Evolutionary conservation across 2,113 vertebrate genomes (phyloP), one percentile per base, ranked within the genome.

Genomic region (Willisornis vidua): DNA sequence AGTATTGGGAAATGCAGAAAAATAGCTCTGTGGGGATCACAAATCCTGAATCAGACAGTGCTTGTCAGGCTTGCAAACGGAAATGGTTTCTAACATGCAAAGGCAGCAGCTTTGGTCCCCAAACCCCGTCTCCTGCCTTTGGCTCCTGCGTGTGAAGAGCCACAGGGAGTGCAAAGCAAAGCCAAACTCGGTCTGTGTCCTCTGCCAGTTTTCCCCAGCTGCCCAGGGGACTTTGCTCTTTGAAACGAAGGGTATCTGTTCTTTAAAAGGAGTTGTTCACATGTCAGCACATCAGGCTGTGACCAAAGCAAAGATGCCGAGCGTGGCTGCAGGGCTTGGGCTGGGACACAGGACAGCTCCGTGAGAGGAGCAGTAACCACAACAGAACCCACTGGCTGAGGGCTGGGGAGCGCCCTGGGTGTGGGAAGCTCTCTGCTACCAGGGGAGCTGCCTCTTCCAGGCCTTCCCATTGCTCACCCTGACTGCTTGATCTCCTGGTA

Each of bases 1-100:
- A 94, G 94, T 95, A 90, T 77, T 85, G 89, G 83, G 83, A 95
- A 95, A 96, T 41, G 61, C 83, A 94, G 94, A 87, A 90, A 94
- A 95, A 86, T 37, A 78, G 88, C 94, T 92, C 93, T 25, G 70
- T 67, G 73, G 90, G 91, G 70, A 83, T 92, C 82, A 80, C 83
- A 86, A 90, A 68, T 37, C 33, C 62, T 72, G 35, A 76, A 51
- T 75, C 77, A 93, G 90, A 78, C 65, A 54, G 77, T 6, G 48
- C 80, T 87, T 70, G 61, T 67, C 43, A 82, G 81, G 75, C 81
- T 90, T 33, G 73, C 78, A 35, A 61, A 66, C 4, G 73, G 95
- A 96, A 95, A 95, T 74, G 66, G 74, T 84, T 91, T 87, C 87
- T 65, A 68, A 81, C 79, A 54, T 20, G 76, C 73, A 83, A 67